Conservation (phyloP, 1,140 invertebrate species). For the Littorina saxatilis region DNA sequence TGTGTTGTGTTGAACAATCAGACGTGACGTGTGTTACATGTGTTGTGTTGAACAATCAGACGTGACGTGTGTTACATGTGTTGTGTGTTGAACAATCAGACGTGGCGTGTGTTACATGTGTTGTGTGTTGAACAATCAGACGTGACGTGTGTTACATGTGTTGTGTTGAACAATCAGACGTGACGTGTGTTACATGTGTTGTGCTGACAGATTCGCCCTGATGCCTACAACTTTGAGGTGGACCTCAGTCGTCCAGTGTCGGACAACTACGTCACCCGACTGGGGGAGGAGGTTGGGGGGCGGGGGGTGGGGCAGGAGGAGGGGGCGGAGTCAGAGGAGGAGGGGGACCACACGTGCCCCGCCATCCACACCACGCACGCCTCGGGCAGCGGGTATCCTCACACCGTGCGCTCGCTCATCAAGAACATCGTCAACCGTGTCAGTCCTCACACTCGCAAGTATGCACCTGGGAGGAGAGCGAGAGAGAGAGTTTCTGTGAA, state of each 20-base stretch:
- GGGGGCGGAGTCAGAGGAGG: constrained; percentile 35
- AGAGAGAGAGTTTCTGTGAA: constrained; percentile 10
- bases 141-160: too few relatives aligned
- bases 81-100: too few relatives aligned
- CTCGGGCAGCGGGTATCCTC: constrained; percentile 79
- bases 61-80: too few relatives aligned
- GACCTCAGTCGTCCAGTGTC: constrained; percentile 31
- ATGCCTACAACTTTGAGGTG: constrained; percentile 54
- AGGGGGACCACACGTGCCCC: constrained; percentile 81
- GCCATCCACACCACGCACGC: constrained; percentile 90
- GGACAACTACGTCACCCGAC: constrained; percentile 13
- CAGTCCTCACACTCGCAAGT: constrained; percentile 39
- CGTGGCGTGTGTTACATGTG: too few relatives aligned
- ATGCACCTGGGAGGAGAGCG: not conserved
- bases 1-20: too few relatives aligned
- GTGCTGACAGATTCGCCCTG: constrained; percentile 47
- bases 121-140: too few relatives aligned
- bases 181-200: not conserved
- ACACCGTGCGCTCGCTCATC: constrained; percentile 75
- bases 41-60: too few relatives aligned
- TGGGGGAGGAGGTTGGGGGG: not conserved
- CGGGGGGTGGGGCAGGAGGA: not conserved
- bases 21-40: too few relatives aligned
- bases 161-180: too few relatives aligned
- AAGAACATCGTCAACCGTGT: constrained; percentile 87